These are phyloP conservation scores for Bilobella aurantiaca DNA, from an alignment of 1,140 invertebrate species.

Conservation along the genomic window DNA sequence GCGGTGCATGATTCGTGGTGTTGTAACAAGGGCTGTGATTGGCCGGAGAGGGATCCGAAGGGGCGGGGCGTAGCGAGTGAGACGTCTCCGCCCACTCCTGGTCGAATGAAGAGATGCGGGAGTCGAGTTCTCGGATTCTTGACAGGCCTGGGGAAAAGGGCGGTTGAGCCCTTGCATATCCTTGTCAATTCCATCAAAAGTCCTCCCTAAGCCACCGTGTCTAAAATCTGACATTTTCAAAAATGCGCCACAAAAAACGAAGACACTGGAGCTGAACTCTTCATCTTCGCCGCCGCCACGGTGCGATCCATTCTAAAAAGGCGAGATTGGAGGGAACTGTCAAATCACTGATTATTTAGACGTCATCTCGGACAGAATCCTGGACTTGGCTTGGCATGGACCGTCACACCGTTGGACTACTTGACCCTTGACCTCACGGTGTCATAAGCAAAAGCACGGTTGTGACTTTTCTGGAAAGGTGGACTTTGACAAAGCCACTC, in stretches of 20 bases:
- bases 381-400: background rate
- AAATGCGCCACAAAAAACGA: constrained; percentile 19
- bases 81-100: constrained; percentile 11
- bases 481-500: too few species aligned
- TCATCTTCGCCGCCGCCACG: background rate
- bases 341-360: constrained; percentile 22
- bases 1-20: background rate
- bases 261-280: background rate
- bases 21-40: background rate
- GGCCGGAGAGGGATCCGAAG: background rate
- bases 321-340: background rate
- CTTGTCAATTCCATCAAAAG: constrained; percentile 36
- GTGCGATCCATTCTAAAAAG: too few species aligned
- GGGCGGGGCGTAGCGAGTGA: background rate
- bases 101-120: constrained; percentile 34
- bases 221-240: constrained; percentile 35
- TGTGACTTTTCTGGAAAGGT: too few species aligned
- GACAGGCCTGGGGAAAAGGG: background rate
- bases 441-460: too few species aligned
- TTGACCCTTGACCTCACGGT: too few species aligned
- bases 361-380: constrained; percentile 12
- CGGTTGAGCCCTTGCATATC: constrained; percentile 26
- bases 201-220: constrained; percentile 34
- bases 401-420: too few species aligned
- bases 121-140: constrained; percentile 5